A percentile compares a stretch with the other conserved stretches of the same genome.
phyloP scores from a whole-genome alignment of 2,797 vertebrate genomes.

The Ptychobarbus kaznakovi region DNA sequence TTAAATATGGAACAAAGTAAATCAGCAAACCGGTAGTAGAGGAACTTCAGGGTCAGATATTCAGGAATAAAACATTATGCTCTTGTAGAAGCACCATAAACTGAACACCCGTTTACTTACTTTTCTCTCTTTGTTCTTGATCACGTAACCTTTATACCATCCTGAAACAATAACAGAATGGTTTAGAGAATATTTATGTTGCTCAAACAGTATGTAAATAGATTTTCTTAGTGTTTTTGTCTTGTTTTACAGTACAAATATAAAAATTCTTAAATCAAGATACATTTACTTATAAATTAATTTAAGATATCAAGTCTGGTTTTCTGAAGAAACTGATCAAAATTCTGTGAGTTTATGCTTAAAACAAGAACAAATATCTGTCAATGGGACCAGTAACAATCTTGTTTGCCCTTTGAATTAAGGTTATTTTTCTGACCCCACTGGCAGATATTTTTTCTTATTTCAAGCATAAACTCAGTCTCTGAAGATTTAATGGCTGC shows the following conservation, averaged over 20 bases:
- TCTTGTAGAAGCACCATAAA: neutral
- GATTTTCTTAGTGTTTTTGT: neutral
- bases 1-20: slow-evolving; percentile 62
- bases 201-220: neutral
- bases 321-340: no score
- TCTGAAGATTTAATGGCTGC: neutral
- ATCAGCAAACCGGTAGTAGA: neutral
- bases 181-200: neutral
- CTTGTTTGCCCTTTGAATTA: no score
- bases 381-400: no score
- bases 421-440: neutral
- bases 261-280: neutral
- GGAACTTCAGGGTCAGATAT: neutral
- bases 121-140: slow-evolving; percentile 85
- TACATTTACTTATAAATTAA: neutral
- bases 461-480: neutral
- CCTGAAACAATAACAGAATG: slow-evolving; percentile 74
- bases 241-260: neutral
- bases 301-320: no score
- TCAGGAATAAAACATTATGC: neutral
- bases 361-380: no score
- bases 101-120: slow-evolving; percentile 72
- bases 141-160: slow-evolving; percentile 91
- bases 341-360: no score
- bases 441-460: neutral